Percentiles rank a stretch among this genome's conserved stretches.
phyloP scores from a whole-genome alignment of 2,888 invertebrate genomes.

The Drosophila pegasa region DNA sequence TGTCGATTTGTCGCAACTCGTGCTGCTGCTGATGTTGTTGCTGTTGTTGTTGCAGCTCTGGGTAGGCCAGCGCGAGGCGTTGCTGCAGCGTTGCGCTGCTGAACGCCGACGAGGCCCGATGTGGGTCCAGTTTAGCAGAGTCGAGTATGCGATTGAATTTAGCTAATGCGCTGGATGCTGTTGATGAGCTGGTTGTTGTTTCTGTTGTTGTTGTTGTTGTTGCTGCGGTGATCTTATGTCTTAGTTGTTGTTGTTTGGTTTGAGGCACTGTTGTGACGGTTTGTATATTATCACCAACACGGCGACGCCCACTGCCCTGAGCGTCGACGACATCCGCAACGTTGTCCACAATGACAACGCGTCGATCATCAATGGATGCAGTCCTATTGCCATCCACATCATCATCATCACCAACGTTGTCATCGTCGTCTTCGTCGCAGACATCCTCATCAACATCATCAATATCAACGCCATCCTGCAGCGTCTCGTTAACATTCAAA shows the following conservation, averaged over 20 bases:
- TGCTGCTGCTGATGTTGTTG: constrained; percentile 54
- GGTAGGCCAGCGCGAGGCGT: constrained; percentile 74
- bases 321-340: constrained; percentile 54
- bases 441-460: constrained; percentile 76
- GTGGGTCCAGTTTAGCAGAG: constrained; percentile 79
- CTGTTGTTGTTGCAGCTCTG: constrained; percentile 70
- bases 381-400: constrained; percentile 25
- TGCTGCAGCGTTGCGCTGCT: constrained; percentile 75
- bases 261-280: constrained; percentile 84
- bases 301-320: constrained; percentile 65
- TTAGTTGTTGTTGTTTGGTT: constrained; percentile 76
- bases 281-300: constrained; percentile 81
- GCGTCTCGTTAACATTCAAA: constrained; percentile 74
- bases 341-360: constrained; percentile 10
- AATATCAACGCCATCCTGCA: constrained; percentile 78
- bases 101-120: constrained; percentile 59
- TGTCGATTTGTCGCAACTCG: constrained; percentile 67
- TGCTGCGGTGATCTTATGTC: constrained; percentile 77
- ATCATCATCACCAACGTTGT: constrained; percentile 51
- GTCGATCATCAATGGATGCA: constrained; percentile 34
- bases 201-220: constrained; percentile 63
- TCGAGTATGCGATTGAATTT: constrained; percentile 85
- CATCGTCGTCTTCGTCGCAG: constrained; percentile 59
- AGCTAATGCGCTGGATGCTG: constrained; percentile 84
- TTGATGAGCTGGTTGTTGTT: constrained; percentile 73